Base-by-base conservation (phyloP, 1,140 invertebrate species). In the Vanessa atalanta region DNA sequence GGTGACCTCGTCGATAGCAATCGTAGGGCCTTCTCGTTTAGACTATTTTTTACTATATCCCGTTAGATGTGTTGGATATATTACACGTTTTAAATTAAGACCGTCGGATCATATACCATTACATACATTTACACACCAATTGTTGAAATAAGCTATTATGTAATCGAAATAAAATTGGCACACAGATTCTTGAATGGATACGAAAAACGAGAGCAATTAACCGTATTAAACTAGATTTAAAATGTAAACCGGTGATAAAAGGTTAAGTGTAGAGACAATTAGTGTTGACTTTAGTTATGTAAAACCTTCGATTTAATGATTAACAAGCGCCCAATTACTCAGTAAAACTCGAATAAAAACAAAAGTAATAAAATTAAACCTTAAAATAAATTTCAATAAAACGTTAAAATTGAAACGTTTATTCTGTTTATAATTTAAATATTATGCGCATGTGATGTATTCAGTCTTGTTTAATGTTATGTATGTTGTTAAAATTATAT, bases 181-280 rank as follows among this genome's bases (percentile, higher is more conserved):
- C 20, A 67, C 43, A 72, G 77, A 79, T 78, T 79, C 72, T 65
- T 81, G 76, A 84, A 82, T 82, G 81, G 76, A 85, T 81, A 79
- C 65, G 74, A 78, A 75, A 76, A 79, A 79, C 64, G 65, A 65
- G 76, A 72, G 72, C 78, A 85, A 83, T 85, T 82, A 83, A 79
- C 71, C 51, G 53, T 63, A 75, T 76, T 75, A 70, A 73, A 77
- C 77, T 60, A 79, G 77, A 77, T 80, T 75, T 73, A 71, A 77
- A 75, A 75, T 70, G 73, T 72, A 70, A 70, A 70, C 75, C 23
- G 26, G 26, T 31, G 70, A 77, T 73, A 70, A 66, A 77, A 73
- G 75, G 75, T 70, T 77, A 73, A 70, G 53, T 70, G 67, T 70
- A 61, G 51, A n/a, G 26, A 66, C 72, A 79, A 76, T 72, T 75